Percentiles rank a stretch among this genome's conserved stretches.
Evolutionary conservation across 2,888 invertebrate genomes (phyloP).

Genomic region (Calephelis perditalis): DNA sequence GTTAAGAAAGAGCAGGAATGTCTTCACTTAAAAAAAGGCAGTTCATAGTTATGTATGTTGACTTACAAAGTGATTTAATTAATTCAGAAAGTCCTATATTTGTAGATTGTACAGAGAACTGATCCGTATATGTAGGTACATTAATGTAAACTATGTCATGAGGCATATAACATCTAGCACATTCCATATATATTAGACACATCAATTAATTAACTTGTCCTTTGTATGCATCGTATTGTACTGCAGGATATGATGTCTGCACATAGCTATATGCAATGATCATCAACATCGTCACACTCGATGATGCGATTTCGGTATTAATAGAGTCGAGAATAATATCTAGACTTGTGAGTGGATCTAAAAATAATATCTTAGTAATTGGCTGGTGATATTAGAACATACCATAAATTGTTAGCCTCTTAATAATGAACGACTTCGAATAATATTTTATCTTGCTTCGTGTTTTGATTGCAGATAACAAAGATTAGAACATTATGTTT

Average conservation of each 20-base stretch:
- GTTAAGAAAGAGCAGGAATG: too few species aligned
- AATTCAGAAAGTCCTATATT: too few species aligned
- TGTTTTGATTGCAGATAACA: too few species aligned
- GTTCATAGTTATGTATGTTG: too few species aligned
- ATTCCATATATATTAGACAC: slow-evolving; percentile 32
- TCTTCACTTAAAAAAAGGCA: too few species aligned
- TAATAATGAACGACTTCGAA: too few species aligned
- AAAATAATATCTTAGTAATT: neutral
- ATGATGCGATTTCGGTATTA: slow-evolving; percentile 7
- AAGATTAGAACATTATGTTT: too few species aligned
- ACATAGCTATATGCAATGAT: slow-evolving; percentile 28
- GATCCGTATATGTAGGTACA: neutral
- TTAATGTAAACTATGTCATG: slow-evolving; percentile 5
- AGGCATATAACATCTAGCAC: slow-evolving; percentile 23
- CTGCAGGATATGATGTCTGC: slow-evolving; percentile 29
- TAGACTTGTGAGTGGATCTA: neutral
- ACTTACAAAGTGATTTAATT: too few species aligned
- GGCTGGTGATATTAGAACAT: too few species aligned
- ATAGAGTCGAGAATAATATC: neutral
- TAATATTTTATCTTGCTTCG: too few species aligned
- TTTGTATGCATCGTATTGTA: slow-evolving; percentile 31
- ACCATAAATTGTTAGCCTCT: too few species aligned
- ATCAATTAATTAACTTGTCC: slow-evolving; percentile 32
- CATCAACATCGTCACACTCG: slow-evolving; percentile 20
- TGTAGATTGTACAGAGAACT: too few species aligned